These are phyloP conservation scores for Parapsyche elsis DNA, from an alignment of 1,140 invertebrate species.

Conservation along the genomic window DNA sequence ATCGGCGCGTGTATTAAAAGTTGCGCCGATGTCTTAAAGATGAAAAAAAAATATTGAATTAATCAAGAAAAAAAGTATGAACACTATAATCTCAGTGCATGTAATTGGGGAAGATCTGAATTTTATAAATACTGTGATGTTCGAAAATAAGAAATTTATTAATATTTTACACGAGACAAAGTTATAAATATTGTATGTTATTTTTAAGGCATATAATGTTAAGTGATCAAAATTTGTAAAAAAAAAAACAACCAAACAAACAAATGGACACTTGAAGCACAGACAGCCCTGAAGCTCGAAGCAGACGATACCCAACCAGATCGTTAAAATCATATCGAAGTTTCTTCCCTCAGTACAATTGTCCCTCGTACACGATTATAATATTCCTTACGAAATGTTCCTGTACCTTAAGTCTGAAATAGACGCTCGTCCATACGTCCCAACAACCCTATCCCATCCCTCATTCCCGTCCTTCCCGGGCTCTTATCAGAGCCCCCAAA, in stretches of 20 bases:
- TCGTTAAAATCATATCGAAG: constrained; percentile 12
- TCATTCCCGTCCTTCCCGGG: constrained; percentile 46
- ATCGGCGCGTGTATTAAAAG: constrained; percentile 13
- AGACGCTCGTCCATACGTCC: constrained; percentile 14
- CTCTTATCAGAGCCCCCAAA: constrained; percentile 51
- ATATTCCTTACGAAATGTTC: constrained; percentile 53
- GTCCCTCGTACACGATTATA: constrained; percentile 24
- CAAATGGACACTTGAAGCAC: constrained; percentile 30
- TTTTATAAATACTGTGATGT: constrained; percentile 54
- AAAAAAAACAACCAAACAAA: too few species aligned
- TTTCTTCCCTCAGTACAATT: constrained; percentile 31
- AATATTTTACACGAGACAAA: constrained; percentile 48
- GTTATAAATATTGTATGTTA: constrained; percentile 47
- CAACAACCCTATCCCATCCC: constrained; percentile 40
- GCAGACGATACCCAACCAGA: background rate
- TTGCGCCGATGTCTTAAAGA: background rate
- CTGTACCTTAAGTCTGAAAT: constrained; percentile 40
- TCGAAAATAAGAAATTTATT: constrained; percentile 55
- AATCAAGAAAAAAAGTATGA: background rate
- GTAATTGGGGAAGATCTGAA: constrained; percentile 55
- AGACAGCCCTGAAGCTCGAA: constrained; percentile 1
- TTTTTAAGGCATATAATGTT: constrained; percentile 54
- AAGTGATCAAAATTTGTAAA: constrained; percentile 47
- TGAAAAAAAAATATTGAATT: background rate
- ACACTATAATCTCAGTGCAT: constrained; percentile 43